These are phyloP conservation scores for Drosophila seclusa DNA, from an alignment of 2,888 invertebrate species.

Conservation along the genomic window DNA sequence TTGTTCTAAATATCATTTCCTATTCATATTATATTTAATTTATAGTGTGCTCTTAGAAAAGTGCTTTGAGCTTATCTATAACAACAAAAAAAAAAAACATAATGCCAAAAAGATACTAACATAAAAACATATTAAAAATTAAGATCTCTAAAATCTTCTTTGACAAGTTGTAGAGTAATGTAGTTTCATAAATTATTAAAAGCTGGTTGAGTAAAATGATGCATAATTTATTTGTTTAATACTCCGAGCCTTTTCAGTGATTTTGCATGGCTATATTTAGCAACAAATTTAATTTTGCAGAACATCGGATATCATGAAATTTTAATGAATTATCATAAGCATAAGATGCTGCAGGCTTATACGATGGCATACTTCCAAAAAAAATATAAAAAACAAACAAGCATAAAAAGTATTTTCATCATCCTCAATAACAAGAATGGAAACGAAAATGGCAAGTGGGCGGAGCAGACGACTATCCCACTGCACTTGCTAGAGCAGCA, in stretches of 20 bases:
- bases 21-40: conserved; percentile 5
- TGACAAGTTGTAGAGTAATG: background rate
- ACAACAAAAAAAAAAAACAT: conserved; percentile 39
- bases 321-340: conserved; percentile 21
- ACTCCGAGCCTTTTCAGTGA: background rate
- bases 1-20: background rate
- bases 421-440: conserved; percentile 26
- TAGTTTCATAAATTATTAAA: background rate
- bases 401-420: conserved; percentile 42
- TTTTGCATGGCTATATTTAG: conserved; percentile 9
- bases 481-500: conserved; percentile 18
- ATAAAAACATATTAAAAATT: conserved; percentile 1
- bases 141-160: background rate
- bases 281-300: conserved; percentile 11
- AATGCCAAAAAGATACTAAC: background rate
- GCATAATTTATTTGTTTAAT: background rate
- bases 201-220: background rate
- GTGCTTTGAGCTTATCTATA: conserved; percentile 49
- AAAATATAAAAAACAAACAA: conserved; percentile 15
- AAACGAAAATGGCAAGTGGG: conserved; percentile 24
- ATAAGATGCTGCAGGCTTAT: conserved; percentile 17
- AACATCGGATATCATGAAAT: conserved; percentile 17
- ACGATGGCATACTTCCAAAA: conserved; percentile 12
- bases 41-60: background rate
- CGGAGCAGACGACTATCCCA: conserved; percentile 1